Evolutionary conservation across 2,113 vertebrate species (phyloP).

Genomic region (Struthidea cinerea): DNA sequence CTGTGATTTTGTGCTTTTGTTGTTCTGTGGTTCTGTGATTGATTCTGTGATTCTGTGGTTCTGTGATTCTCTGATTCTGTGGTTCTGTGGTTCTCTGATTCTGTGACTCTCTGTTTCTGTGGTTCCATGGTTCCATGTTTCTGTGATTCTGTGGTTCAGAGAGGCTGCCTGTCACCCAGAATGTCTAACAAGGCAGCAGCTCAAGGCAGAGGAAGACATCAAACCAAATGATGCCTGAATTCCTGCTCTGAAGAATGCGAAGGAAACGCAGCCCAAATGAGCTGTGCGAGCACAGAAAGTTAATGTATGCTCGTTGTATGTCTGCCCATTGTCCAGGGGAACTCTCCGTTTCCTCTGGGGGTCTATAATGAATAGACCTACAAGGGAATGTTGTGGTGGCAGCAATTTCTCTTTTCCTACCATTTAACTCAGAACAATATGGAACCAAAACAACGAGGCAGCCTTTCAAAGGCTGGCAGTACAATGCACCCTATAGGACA

Average conservation of each 20-base stretch:
- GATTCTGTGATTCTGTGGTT: background rate
- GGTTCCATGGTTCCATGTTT: background rate
- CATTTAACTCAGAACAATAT: slow-evolving; percentile 62
- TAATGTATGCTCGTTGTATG: background rate
- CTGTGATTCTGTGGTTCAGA: background rate
- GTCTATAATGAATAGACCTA: slow-evolving; percentile 33
- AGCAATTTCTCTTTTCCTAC: slow-evolving; percentile 58
- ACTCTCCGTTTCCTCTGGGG: background rate
- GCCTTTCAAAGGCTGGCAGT: background rate
- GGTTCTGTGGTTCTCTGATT: background rate
- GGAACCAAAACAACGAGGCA: slow-evolving; percentile 28
- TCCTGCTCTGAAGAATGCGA: background rate
- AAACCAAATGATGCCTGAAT: background rate
- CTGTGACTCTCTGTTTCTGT: background rate
- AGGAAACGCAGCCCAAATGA: background rate
- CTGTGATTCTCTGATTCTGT: background rate
- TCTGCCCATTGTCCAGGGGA: slow-evolving; percentile 20
- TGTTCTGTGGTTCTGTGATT: too few species aligned
- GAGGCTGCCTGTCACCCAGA: background rate
- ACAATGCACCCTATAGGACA: background rate
- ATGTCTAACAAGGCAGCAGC: background rate
- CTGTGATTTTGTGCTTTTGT: too few species aligned
- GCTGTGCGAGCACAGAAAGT: slow-evolving; percentile 9
- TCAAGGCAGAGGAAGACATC: slow-evolving; percentile 9
- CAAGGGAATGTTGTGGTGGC: slow-evolving; percentile 26